phyloP scores from a whole-genome alignment of 1,140 invertebrate species.

The Drosophila chauvacae region DNA sequence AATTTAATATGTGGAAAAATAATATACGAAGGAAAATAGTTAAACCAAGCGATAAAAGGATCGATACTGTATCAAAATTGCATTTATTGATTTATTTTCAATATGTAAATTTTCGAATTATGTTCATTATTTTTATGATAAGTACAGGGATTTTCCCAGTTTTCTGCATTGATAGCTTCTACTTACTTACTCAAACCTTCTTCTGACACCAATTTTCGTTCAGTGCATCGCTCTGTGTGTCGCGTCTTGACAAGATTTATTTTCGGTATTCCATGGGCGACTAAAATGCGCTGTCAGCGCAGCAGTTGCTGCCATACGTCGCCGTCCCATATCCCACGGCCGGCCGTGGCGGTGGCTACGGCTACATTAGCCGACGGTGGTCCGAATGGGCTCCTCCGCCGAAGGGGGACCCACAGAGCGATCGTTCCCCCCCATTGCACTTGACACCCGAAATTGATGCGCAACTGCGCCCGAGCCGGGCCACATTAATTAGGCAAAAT shows the following conservation, averaged over 20 bases:
- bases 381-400: constrained; percentile 16
- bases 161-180: no score
- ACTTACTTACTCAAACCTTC: neutral
- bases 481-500: constrained; percentile 81
- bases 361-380: constrained; percentile 69
- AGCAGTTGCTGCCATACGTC: constrained; percentile 76
- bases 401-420: constrained; percentile 38
- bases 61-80: no score
- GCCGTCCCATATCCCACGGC: constrained; percentile 22
- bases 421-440: constrained; percentile 50
- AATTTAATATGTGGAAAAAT: neutral
- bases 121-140: no score
- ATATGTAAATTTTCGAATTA: no score
- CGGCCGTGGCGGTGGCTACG: constrained; percentile 13
- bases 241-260: constrained; percentile 74
- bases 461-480: constrained; percentile 45
- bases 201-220: neutral
- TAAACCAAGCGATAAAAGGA: no score
- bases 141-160: no score
- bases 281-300: constrained; percentile 77
- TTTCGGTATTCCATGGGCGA: constrained; percentile 75
- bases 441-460: constrained; percentile 78
- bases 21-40: neutral
- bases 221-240: constrained; percentile 50
- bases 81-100: no score